Evolutionary conservation across 1,140 invertebrate genomes (phyloP).

Genomic region (Pseudoatta argentina): DNA sequence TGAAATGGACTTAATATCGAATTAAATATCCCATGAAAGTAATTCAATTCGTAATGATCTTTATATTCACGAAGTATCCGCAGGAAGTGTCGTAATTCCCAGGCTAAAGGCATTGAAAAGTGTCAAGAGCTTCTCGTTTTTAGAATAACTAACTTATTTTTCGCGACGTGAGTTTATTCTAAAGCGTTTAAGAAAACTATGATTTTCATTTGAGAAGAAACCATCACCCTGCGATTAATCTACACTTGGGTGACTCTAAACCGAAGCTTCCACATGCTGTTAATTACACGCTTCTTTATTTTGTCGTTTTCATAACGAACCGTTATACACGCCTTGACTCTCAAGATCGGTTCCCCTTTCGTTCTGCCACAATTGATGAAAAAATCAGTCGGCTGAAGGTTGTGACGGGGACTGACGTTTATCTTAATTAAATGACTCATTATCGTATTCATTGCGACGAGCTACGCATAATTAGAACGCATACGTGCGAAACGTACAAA

Average conservation of each 20-base stretch:
- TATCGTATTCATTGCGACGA: neutral
- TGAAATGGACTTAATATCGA: conserved; percentile 20
- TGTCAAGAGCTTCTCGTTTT: neutral
- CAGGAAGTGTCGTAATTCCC: neutral
- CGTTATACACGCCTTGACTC: conserved; percentile 54
- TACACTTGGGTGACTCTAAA: conserved; percentile 22
- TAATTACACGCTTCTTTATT: conserved; percentile 74
- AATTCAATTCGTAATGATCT: neutral
- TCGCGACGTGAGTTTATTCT: neutral
- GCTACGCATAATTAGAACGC: neutral
- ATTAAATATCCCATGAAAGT: neutral
- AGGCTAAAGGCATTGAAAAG: neutral
- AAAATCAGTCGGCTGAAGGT: neutral
- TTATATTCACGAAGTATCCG: neutral
- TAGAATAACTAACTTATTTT: neutral
- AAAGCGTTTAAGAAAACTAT: neutral
- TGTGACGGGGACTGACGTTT: conserved; percentile 5
- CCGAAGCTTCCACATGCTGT: conserved; percentile 40
- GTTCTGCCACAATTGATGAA: conserved; percentile 19
- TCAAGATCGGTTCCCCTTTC: conserved; percentile 51
- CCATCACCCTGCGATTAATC: conserved; percentile 4
- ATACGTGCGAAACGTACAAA: neutral
- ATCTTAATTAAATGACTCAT: conserved; percentile 39
- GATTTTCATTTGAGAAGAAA: neutral
- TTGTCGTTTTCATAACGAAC: conserved; percentile 59